Percentiles rank a stretch among this genome's conserved stretches.
Evolutionary conservation across 2,797 vertebrate genomes (phyloP).

Genomic region (Coluber constrictor): DNA sequence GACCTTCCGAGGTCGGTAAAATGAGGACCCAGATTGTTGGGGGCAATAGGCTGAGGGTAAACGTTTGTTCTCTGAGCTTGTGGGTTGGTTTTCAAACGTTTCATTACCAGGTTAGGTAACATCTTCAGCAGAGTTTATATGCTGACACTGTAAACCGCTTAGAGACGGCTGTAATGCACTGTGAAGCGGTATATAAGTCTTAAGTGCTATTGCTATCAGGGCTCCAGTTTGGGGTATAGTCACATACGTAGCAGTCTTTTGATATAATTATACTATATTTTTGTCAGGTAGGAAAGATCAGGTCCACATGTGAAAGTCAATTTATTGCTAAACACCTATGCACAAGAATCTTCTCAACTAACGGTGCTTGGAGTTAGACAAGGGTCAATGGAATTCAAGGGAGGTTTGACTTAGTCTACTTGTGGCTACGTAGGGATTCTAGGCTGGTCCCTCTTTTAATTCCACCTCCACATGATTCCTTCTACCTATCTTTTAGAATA

Average conservation of each 20-base stretch:
- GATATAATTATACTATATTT: not conserved
- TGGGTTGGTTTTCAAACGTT: too few species aligned
- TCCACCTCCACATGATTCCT: not conserved
- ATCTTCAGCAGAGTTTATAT: too few species aligned
- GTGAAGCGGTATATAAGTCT: too few species aligned
- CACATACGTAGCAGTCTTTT: not conserved
- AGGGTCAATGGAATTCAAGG: not conserved
- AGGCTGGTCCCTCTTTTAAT: not conserved
- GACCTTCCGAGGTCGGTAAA: too few species aligned
- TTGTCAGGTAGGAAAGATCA: not conserved
- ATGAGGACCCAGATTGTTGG: too few species aligned
- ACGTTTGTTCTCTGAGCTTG: too few species aligned
- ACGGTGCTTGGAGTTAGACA: not conserved
- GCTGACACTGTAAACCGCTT: too few species aligned
- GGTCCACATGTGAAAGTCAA: not conserved
- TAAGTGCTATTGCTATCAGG: not conserved
- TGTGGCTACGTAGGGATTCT: not conserved
- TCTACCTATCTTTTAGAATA: not conserved
- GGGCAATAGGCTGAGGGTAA: too few species aligned
- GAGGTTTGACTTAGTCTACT: not conserved
- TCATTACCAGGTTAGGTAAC: too few species aligned
- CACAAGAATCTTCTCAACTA: not conserved
- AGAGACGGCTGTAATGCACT: too few species aligned
- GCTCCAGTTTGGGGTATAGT: not conserved
- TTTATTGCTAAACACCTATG: not conserved